These are phyloP conservation scores for Melolontha melolontha DNA, from an alignment of 2,888 invertebrate species.

Conservation along the genomic window DNA sequence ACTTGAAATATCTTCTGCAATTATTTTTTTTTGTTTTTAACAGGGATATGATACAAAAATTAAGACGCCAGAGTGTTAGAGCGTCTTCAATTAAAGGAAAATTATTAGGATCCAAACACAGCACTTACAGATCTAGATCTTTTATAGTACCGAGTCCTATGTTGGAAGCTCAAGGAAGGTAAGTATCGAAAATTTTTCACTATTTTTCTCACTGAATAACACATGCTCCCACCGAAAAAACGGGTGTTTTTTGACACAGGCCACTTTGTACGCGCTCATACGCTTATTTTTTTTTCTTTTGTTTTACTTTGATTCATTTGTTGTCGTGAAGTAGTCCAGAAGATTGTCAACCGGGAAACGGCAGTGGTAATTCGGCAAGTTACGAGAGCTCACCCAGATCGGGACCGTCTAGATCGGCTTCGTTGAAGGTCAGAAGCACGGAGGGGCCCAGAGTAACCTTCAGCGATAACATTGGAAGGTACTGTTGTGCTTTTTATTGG, in stretches of 20 bases:
- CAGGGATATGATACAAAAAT: constrained; percentile 92
- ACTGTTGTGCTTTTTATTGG: constrained; percentile 34
- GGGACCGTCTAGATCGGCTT: constrained; percentile 79
- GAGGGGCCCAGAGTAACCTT: constrained; percentile 72
- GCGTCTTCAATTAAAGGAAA: constrained; percentile 85
- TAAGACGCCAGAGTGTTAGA: constrained; percentile 85
- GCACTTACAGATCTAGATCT: constrained; percentile 80
- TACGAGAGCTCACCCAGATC: constrained; percentile 80
- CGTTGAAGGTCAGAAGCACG: constrained; percentile 70
- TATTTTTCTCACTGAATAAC: too few species aligned
- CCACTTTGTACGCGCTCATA: constrained; percentile 25
- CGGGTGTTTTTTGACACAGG: background rate
- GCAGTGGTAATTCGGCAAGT: constrained; percentile 72
- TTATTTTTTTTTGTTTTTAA: constrained; percentile 57
- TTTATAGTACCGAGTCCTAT: constrained; percentile 80
- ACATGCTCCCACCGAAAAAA: background rate
- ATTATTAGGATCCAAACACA: constrained; percentile 71
- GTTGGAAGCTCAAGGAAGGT: constrained; percentile 68
- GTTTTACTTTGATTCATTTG: constrained; percentile 30
- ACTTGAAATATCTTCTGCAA: background rate
- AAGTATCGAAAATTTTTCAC: constrained; percentile 17
- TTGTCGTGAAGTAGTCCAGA: constrained; percentile 59
- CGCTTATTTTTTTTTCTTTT: constrained; percentile 32
- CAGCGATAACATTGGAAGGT: constrained; percentile 70
- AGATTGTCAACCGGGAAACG: constrained; percentile 67